These are phyloP conservation scores for Caretta caretta DNA, from an alignment of 2,113 vertebrate species.

Conservation along the genomic window DNA sequence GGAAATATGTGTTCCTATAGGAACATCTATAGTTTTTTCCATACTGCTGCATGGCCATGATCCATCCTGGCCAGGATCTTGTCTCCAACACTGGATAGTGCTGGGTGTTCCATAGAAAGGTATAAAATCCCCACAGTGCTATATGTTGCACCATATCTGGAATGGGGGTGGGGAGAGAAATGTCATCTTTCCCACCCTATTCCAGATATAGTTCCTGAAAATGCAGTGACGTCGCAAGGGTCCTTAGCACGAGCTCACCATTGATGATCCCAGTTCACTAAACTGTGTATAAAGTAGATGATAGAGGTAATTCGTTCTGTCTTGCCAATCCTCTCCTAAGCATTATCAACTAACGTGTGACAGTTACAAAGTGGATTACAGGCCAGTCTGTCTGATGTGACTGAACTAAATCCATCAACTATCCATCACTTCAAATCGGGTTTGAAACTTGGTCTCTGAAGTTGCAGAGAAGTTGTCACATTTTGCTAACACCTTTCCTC, in stretches of 20 bases:
- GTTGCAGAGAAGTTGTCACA: background rate
- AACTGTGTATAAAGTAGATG: fast-evolving
- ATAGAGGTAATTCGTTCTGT: slow-evolving; percentile 30
- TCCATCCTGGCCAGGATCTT: fast-evolving
- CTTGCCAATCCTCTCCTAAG: slow-evolving; percentile 9
- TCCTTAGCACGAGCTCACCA: background rate
- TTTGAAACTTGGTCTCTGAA: background rate
- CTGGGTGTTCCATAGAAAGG: background rate
- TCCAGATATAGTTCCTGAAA: background rate
- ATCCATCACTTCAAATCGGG: slow-evolving; percentile 1
- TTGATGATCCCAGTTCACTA: background rate
- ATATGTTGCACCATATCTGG: background rate
- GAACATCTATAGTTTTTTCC: background rate
- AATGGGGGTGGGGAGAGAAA: background rate
- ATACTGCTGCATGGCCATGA: background rate
- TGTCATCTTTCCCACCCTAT: background rate
- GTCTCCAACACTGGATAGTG: background rate
- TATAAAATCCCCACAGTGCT: fast-evolving
- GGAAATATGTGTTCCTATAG: background rate
- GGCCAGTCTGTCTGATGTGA: background rate
- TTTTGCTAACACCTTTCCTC: slow-evolving; percentile 12
- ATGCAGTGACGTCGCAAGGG: background rate
- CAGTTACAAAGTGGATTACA: slow-evolving; percentile 60
- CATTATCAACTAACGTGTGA: slow-evolving; percentile 25
- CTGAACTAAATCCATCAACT: slow-evolving; percentile 43